A percentile compares a stretch with the other conserved stretches of the same genome.
Conservation (phyloP, 2,888 invertebrate species). For the Eupithecia subfuscata region DNA sequence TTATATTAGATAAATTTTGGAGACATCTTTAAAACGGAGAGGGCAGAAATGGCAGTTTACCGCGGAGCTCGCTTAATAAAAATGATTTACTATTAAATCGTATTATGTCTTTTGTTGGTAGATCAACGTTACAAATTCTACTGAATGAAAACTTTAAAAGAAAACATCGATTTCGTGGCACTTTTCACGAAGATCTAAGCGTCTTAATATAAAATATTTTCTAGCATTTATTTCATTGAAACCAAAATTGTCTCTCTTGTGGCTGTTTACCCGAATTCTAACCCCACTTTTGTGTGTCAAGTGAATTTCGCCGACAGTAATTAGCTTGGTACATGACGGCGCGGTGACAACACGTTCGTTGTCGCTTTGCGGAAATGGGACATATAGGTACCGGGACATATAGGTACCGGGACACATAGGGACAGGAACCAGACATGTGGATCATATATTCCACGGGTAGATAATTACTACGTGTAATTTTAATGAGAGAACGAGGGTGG, state of each 20-base stretch:
- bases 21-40: no score
- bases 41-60: no score
- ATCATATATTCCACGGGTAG: neutral
- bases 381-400: neutral
- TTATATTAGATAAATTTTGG: no score
- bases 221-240: neutral
- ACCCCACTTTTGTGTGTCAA: neutral
- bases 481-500: neutral
- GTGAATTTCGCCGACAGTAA: slow-evolving; percentile 2
- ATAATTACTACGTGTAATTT: neutral
- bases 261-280: neutral
- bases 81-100: no score
- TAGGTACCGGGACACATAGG: neutral
- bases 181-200: no score
- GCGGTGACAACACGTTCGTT: neutral
- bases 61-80: no score
- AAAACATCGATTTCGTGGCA: no score
- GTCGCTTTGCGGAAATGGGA: neutral
- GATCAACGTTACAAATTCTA: no score
- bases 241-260: neutral
- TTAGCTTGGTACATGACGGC: slow-evolving; percentile 7
- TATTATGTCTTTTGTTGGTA: no score
- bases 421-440: neutral
- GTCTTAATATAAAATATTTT: neutral
- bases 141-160: no score